Evolutionary conservation across 2,797 vertebrate species (phyloP).

Genomic region (Liparis tanakae): DNA sequence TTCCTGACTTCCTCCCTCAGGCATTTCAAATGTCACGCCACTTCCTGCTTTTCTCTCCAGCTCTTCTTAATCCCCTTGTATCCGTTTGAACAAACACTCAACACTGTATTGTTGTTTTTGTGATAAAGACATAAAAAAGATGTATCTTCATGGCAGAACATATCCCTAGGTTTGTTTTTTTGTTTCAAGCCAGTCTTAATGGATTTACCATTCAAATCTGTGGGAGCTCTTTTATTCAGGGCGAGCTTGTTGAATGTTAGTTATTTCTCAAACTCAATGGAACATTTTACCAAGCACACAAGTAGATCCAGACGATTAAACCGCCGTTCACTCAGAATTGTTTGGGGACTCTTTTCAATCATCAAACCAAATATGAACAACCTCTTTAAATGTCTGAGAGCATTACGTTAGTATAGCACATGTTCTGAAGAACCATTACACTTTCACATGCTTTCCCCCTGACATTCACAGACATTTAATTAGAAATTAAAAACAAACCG

Average conservation of each 20-base stretch:
- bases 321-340: not conserved
- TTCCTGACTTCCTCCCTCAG: not conserved
- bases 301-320: not conserved
- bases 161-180: not conserved
- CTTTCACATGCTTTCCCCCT: slow-evolving; percentile 5
- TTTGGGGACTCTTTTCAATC: not conserved
- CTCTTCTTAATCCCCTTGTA: not conserved
- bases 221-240: too few species aligned
- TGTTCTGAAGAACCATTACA: slow-evolving; percentile 6
- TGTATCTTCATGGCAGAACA: not conserved
- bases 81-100: not conserved
- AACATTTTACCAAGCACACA: not conserved
- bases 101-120: too few species aligned
- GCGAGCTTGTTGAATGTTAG: not conserved
- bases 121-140: not conserved
- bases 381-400: not conserved
- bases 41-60: slow-evolving; percentile 7
- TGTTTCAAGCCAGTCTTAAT: not conserved
- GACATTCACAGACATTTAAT: not conserved
- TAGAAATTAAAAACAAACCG: not conserved
- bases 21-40: slow-evolving; percentile 17
- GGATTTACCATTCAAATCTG: not conserved
- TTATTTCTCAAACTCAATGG: not conserved
- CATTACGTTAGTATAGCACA: not conserved
- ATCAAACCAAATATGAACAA: slow-evolving; percentile 15